These are phyloP conservation scores for Cnemophilus loriae DNA, from an alignment of 2,113 vertebrate genomes.

Conservation along the genomic window DNA sequence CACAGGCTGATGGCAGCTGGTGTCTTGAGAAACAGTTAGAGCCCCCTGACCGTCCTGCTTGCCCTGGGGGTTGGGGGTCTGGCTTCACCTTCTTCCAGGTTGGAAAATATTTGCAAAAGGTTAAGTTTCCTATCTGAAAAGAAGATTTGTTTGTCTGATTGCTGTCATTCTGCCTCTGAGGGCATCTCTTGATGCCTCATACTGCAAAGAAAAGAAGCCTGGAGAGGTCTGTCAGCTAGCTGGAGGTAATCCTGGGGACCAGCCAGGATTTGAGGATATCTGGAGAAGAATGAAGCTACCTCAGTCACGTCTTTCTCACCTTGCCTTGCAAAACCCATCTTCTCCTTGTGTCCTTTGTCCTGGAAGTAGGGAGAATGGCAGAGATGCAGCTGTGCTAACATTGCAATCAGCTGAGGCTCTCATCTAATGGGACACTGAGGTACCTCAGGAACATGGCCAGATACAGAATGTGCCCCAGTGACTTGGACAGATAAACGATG, in stretches of 20 bases:
- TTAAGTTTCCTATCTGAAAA: background rate
- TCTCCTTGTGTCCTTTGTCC: background rate
- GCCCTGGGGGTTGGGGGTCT: background rate
- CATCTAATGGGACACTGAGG: rapidly evolving
- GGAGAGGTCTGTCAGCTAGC: background rate
- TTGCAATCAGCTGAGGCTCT: background rate
- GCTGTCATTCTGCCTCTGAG: background rate
- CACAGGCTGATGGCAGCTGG: background rate
- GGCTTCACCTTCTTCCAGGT: background rate
- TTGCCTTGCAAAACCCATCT: background rate
- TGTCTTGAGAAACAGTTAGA: background rate
- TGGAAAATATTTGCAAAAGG: background rate
- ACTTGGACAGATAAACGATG: background rate
- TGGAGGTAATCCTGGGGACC: background rate
- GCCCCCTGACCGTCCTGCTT: background rate
- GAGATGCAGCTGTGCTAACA: background rate
- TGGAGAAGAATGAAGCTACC: background rate
- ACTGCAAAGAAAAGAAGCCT: background rate
- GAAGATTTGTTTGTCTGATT: background rate
- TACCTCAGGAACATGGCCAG: background rate
- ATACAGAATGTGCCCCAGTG: background rate
- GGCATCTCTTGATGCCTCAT: background rate
- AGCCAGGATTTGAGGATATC: background rate
- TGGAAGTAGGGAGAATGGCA: background rate
- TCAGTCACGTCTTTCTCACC: background rate